Evolutionary conservation across 2,113 vertebrate genomes (phyloP).

Genomic region (Ammospiza caudacuta): DNA sequence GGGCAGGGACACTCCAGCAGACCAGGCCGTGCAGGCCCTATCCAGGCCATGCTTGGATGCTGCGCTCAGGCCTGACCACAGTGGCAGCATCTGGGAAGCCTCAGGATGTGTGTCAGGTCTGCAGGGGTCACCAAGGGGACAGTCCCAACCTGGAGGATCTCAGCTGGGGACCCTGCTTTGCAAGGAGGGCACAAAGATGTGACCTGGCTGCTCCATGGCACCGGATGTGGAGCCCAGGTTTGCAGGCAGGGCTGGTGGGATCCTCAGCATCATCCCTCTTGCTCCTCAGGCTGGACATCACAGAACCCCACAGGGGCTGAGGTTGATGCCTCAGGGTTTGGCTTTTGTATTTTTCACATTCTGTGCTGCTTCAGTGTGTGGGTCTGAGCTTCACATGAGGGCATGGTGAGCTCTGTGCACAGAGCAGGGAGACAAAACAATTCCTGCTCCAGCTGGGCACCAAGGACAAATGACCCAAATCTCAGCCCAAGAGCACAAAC

Average conservation of each 20-base stretch:
- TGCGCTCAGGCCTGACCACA: accelerated
- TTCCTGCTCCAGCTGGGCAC: too few species aligned
- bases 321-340: too few species aligned
- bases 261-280: not conserved
- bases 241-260: not conserved
- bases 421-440: too few species aligned
- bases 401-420: too few species aligned
- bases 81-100: not conserved
- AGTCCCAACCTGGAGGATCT: accelerated
- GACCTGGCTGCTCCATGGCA: accelerated
- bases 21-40: not conserved
- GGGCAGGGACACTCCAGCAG: not conserved
- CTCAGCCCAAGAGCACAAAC: too few species aligned
- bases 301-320: not conserved
- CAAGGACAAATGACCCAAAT: too few species aligned
- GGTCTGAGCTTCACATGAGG: too few species aligned
- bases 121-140: not conserved
- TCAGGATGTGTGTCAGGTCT: accelerated
- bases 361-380: too few species aligned
- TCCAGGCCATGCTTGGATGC: accelerated
- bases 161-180: not conserved
- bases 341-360: too few species aligned
- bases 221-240: accelerated
- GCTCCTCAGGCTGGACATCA: not conserved
- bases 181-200: not conserved